These are phyloP conservation scores for Neogobius melanostomus DNA, from an alignment of 2,113 vertebrate species.

Conservation along the genomic window DNA sequence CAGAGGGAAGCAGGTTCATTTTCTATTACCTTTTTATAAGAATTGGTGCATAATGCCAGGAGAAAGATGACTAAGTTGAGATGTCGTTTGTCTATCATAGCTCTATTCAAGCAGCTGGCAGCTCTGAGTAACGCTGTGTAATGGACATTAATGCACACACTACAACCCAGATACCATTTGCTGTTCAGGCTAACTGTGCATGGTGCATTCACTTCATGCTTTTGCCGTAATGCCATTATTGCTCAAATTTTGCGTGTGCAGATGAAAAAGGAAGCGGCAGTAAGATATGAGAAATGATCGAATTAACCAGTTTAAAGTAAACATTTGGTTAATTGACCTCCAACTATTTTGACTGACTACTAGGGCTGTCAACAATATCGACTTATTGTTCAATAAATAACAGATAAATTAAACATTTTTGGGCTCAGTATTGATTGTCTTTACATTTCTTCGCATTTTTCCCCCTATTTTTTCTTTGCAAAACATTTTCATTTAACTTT, in stretches of 20 bases:
- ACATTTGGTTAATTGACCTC: no score
- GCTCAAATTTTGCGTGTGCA: no score
- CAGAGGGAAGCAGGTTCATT: constrained; percentile 59
- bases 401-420: no score
- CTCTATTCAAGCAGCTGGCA: constrained; percentile 37
- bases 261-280: neutral
- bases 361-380: no score
- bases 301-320: no score
- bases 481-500: no score
- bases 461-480: no score
- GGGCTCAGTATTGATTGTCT: no score
- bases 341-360: no score
- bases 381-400: no score
- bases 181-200: constrained; percentile 16
- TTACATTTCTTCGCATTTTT: no score
- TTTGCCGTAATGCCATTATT: neutral
- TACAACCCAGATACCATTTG: constrained; percentile 9
- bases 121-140: neutral
- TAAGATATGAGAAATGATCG: neutral
- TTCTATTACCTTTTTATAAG: constrained; percentile 48
- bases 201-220: neutral
- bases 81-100: constrained; percentile 33
- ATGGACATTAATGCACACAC: neutral
- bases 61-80: constrained; percentile 33
- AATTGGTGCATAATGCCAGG: constrained; percentile 29